Base-by-base conservation (phyloP, 1,140 invertebrate genomes). In the Archegozetes longisetosus region DNA sequence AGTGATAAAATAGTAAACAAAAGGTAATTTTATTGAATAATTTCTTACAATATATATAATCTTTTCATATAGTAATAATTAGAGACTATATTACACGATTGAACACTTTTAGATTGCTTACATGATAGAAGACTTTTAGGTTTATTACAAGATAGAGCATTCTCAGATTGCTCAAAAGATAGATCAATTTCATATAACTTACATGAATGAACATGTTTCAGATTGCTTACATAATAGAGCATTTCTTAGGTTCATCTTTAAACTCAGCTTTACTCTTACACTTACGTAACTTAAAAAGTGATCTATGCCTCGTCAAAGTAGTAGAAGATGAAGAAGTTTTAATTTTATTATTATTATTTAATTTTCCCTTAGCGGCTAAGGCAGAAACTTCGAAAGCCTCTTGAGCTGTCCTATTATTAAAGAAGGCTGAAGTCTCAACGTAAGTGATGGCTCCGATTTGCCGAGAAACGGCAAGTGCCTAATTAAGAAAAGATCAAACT, bases 371-470 rank as follows among this genome's bases (percentile, higher is more conserved):
- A 1, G 80, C 79, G 1, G 80, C 80, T 17, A 82, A 67, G 2
- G 80, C 79, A 3, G 79, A 79, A 0, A 82, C 77, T 67, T 82
- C 80, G 68, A 82, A 78, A 27, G 80, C 80, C 65, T 82, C 80
- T 58, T 74, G 74, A 12, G 80, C 79, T 25, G 77, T 79, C 64
- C 78, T 77, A 26, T 71, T 72, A 2, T 78, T 78, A 0, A 75
- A 76, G 64, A 78, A 76, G 9, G 80, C 72, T 27, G 79, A 80
- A 3, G 79, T 81, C 66, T 82, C 80, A 29, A 81, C 80, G 67
- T 82, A 82, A 0, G 79, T 80, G n/a, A 77, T 76, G 0, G 79
- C 79, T n/a, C 77, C 77, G 4, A 81, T 73, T 65, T 80, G 76
- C 67, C 79, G 75, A 23, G 77, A 78, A 58, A 78, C 76, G 22